A percentile compares a stretch with the other conserved stretches of the same genome.
phyloP scores from a whole-genome alignment of 2,888 invertebrate genomes.

The Aproaerema taeniolella region DNA sequence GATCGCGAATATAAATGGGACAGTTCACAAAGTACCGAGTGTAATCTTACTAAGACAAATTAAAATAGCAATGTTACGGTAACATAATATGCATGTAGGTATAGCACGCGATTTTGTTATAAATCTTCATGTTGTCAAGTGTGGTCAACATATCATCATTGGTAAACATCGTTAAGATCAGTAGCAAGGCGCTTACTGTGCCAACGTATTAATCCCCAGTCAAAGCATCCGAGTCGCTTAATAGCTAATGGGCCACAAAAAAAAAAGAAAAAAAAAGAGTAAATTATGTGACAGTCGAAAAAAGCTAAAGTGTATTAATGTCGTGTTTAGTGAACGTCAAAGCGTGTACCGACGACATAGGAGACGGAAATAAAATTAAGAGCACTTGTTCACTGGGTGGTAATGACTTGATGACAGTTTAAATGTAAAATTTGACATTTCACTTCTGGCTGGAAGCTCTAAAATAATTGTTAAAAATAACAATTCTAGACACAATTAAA shows the following conservation, averaged over 20 bases:
- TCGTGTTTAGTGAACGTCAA: conserved; percentile 73
- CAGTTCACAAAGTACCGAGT: too few species aligned
- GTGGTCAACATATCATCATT: conserved; percentile 6
- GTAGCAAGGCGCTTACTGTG: conserved; percentile 40
- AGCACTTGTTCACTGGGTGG: background rate
- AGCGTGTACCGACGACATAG: conserved; percentile 50
- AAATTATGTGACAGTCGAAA: conserved; percentile 72
- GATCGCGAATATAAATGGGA: too few species aligned
- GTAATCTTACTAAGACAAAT: too few species aligned
- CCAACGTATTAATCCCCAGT: conserved; percentile 62
- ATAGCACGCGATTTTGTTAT: conserved; percentile 1
- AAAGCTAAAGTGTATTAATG: conserved; percentile 70
- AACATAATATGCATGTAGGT: too few species aligned
- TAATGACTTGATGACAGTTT: background rate
- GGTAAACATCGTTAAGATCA: conserved; percentile 12
- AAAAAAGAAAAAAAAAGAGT: conserved; percentile 45
- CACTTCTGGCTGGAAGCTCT: too few species aligned
- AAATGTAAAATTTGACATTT: too few species aligned
- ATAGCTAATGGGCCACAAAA: conserved; percentile 71
- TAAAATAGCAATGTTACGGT: too few species aligned
- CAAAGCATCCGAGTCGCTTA: conserved; percentile 55
- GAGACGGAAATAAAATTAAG: conserved; percentile 57
- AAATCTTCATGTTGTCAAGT: conserved; percentile 5
- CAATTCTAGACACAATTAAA: conserved; percentile 2
- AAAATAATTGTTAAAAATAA: too few species aligned